Conservation (phyloP, 2,888 invertebrate species). For the Epinotia nisella region DNA sequence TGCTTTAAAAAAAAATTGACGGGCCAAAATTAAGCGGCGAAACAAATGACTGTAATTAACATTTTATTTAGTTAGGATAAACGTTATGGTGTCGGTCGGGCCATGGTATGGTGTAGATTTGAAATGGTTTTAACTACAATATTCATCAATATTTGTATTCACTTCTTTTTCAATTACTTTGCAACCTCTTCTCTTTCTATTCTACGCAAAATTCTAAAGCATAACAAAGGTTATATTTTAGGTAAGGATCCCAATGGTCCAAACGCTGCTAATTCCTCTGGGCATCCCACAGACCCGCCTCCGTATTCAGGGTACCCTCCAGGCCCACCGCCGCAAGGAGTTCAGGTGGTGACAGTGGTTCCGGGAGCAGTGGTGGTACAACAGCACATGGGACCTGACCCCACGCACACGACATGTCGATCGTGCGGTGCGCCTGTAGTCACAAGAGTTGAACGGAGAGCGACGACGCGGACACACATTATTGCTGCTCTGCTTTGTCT, state of each 20-base stretch:
- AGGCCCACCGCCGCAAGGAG: constrained; percentile 2
- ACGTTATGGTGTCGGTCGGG: not conserved
- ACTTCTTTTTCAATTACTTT: not conserved
- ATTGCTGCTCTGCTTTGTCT: constrained; percentile 66
- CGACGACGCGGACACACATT: constrained; percentile 70
- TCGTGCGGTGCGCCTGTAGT: constrained; percentile 61
- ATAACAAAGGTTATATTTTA: constrained; percentile 15
- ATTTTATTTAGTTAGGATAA: too few species aligned
- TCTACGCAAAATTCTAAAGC: constrained; percentile 6
- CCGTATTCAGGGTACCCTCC: constrained; percentile 19
- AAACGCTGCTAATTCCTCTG: constrained; percentile 3
- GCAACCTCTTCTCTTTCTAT: constrained; percentile 3
- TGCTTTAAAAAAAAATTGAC: too few species aligned
- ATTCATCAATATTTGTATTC: not conserved
- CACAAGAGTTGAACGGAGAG: constrained; percentile 58
- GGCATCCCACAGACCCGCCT: constrained; percentile 30
- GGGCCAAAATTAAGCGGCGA: too few species aligned
- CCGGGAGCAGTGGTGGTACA: constrained; percentile 26
- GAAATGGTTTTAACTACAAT: not conserved
- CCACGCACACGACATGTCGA: constrained; percentile 58
- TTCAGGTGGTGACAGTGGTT: constrained; percentile 8
- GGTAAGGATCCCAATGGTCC: constrained; percentile 13
- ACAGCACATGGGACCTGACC: constrained; percentile 24
- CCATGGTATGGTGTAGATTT: not conserved
- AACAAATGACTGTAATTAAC: too few species aligned